These are phyloP conservation scores for Pagetopsis macropterus DNA, from an alignment of 2,797 vertebrate genomes.

Conservation along the genomic window DNA sequence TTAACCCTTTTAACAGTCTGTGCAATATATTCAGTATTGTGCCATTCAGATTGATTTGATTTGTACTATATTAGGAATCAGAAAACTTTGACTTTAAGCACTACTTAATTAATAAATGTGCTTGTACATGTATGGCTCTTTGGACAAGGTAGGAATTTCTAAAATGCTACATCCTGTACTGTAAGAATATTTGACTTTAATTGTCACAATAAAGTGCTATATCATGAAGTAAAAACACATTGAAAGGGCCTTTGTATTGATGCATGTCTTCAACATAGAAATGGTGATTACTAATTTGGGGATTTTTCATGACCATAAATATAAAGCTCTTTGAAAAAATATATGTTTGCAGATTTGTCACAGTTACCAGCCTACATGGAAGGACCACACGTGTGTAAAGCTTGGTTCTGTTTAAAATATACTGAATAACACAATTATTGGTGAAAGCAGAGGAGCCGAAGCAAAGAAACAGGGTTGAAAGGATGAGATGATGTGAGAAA, in stretches of 20 bases:
- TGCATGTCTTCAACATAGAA: neutral
- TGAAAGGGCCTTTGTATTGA: neutral
- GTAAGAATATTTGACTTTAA: slow-evolving; percentile 28
- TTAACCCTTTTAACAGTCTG: slow-evolving; percentile 47
- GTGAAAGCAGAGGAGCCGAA: neutral
- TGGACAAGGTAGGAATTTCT: slow-evolving; percentile 42
- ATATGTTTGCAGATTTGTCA: neutral
- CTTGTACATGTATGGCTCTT: slow-evolving; percentile 41
- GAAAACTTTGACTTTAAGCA: slow-evolving; percentile 35
- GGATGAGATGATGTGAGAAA: neutral
- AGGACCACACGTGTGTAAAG: neutral
- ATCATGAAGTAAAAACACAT: slow-evolving; percentile 23
- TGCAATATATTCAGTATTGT: slow-evolving; percentile 52
- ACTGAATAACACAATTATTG: neutral
- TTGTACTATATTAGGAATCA: slow-evolving; percentile 47
- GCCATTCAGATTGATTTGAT: slow-evolving; percentile 45
- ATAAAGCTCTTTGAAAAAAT: too few relatives aligned
- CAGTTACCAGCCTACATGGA: neutral
- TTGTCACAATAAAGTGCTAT: slow-evolving; percentile 61
- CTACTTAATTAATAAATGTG: slow-evolving; percentile 41
- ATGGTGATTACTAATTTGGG: neutral
- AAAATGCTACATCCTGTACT: slow-evolving; percentile 31
- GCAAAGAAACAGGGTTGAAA: neutral
- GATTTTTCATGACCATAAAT: too few relatives aligned
- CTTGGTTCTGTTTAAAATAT: neutral